Conservation (phyloP, 2,888 invertebrate genomes). For the Patella caerulea region DNA sequence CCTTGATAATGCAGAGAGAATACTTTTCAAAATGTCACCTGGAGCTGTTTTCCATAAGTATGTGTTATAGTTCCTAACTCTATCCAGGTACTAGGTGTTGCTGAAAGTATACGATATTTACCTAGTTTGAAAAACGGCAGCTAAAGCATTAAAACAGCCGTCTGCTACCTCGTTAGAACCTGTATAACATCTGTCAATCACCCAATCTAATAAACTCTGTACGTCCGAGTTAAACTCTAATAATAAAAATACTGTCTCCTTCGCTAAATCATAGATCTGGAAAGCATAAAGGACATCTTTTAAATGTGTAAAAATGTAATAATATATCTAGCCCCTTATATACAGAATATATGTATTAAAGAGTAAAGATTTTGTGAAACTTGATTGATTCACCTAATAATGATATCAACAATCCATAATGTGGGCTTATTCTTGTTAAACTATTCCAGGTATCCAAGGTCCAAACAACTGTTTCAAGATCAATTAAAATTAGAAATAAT, state of each 20-base stretch:
- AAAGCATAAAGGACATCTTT: slow-evolving; percentile 41
- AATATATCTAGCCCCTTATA: neutral
- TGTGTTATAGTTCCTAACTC: too few relatives aligned
- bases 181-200: slow-evolving; percentile 97
- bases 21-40: too few relatives aligned
- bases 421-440: too few relatives aligned
- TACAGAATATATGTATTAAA: neutral
- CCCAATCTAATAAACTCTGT: slow-evolving; percentile 88
- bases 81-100: too few relatives aligned
- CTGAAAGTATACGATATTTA: slow-evolving; percentile 68
- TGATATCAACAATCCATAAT: too few relatives aligned
- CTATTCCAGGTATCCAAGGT: too few relatives aligned
- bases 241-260: slow-evolving; percentile 92
- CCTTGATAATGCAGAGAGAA: too few relatives aligned
- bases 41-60: too few relatives aligned
- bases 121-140: slow-evolving; percentile 96
- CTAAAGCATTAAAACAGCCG: slow-evolving; percentile 95
- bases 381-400: neutral
- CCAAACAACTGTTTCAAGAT: too few relatives aligned
- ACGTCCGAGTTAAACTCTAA: slow-evolving; percentile 83
- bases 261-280: slow-evolving; percentile 90
- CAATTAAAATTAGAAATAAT: too few relatives aligned
- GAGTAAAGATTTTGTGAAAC: neutral
- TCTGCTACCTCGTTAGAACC: slow-evolving; percentile 92
- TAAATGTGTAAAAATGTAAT: neutral